Base-by-base conservation (phyloP, 2,113 vertebrate genomes). In the Sterrhoptilus dennistouni region DNA sequence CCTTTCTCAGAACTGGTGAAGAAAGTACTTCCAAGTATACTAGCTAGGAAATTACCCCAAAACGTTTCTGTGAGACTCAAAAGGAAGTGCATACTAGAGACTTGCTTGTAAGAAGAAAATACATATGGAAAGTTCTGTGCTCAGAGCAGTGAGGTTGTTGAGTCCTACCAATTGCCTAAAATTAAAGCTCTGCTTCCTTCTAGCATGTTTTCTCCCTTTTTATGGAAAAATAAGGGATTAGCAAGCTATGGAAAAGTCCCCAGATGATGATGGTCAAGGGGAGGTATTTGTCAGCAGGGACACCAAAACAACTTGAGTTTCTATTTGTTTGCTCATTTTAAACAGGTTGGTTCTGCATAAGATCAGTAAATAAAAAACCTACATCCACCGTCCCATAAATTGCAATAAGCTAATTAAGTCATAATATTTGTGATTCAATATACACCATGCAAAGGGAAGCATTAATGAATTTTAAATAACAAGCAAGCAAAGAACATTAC, bases 361-460 rank as follows among this genome's bases (percentile, higher is more conserved):
- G 33, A 77, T 83, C 28, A 79, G 68, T 15, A 82, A 89, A 68
- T 53, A 65, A 88, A 91, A 92, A 87, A 27, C 3, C 27, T 80
- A 71, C 28, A 35, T 82, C 56, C 16, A 63, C 53, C 57, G 33
- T 47, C 38, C 50, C 60, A 63, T 68, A 95, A 94, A 91, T 64
- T 81, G 45, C 56, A 95, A 83, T 83, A 9, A 86, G 78, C 74
- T 95, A 83, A 95, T 97, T 96, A 96, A 95, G 74, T 68, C 35
- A 54, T 89, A 92, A 71, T 61, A 91, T 75, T 76, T 93, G 86
- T 88, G 90, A 95, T 91, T 96, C 89, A 63, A 50, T 70, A 75
- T n/a, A 50, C 42, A 66, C 28, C 40, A 69, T 69, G 87, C 74
- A 88, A 87, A 94, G 60, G 61, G 54, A 93, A 60, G 57, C 72